Base-by-base conservation (phyloP, 2,113 vertebrate genomes). In the Melanerpes aurifrons region DNA sequence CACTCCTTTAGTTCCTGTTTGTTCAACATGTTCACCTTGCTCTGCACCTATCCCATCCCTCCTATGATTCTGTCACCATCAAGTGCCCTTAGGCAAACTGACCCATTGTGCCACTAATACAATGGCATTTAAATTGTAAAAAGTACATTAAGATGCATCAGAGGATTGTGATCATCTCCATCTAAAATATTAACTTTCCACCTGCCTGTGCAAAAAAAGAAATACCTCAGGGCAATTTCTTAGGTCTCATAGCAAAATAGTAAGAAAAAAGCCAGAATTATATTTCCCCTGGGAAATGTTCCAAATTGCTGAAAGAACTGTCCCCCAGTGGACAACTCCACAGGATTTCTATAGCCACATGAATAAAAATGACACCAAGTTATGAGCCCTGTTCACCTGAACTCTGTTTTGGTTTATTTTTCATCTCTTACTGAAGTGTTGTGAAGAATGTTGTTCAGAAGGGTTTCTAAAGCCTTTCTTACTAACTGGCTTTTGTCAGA, bases 171-270 rank as follows among this genome's bases (percentile, higher is more conserved):
- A 61, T 93, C 26, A 64, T 89, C 61, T 47, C 82, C 48, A 31
- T 70, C 57, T 57, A 73, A 94, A 87, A 95, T 92, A 87, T 74
- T 94, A 83, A 63, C 28, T 90, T 89, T 37, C 45, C 58, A 63
- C 86, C 93, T 91, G 79, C 62, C 82, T 67, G 32, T 48, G 75
- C 63, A 69, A 80, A 87, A 87, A 40, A 76, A n/a, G 47, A 86
- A 91, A 81, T 45, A 80, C 24, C 53, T 70, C 26, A 66, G 40
- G 83, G 61, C 29, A 70, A 70, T 82, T 94, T 76, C 43, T 93
- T 56, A 28, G 21, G 57, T 77, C n/a, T 86, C 43, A 48, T 4
- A 85, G 47, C n/a, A 80, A 91, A 91, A 88, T 2, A 86, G 4
- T 29, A 81, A 61, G 20, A 67, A 67, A 92, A 84, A 80, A 83